Conservation (phyloP, 2,888 invertebrate species). For the Agrochola litura region DNA sequence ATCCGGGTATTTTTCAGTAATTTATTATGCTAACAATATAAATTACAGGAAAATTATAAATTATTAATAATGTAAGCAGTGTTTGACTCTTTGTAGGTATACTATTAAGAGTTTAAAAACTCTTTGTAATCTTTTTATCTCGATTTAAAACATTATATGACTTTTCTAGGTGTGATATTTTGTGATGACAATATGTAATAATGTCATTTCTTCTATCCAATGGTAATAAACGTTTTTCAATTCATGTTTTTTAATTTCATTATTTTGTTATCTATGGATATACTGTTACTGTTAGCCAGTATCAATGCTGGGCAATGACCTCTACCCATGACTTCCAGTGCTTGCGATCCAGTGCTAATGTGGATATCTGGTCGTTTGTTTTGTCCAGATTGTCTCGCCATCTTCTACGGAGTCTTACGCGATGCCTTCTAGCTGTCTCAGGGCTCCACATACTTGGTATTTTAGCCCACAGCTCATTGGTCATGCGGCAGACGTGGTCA, state of each 20-base stretch:
- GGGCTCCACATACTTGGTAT: not conserved
- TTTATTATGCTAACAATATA: not conserved
- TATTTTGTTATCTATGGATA: not conserved
- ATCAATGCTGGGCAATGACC: not conserved
- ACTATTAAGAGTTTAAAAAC: slow-evolving; percentile 14
- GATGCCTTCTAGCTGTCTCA: not conserved
- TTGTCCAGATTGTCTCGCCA: too few species aligned
- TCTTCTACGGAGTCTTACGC: not conserved
- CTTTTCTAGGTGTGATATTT: slow-evolving; percentile 16
- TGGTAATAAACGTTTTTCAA: slow-evolving; percentile 8
- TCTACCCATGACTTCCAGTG: not conserved
- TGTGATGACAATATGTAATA: slow-evolving; percentile 7
- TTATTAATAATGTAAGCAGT: not conserved
- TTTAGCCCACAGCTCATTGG: not conserved
- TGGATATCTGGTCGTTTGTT: not conserved
- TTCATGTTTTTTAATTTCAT: not conserved
- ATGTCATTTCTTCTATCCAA: slow-evolving; percentile 19
- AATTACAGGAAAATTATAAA: not conserved
- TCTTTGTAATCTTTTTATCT: slow-evolving; percentile 7
- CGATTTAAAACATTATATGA: not conserved
- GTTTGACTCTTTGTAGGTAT: not conserved
- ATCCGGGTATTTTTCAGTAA: not conserved
- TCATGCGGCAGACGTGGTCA: not conserved
- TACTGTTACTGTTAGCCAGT: not conserved
- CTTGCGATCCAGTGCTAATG: not conserved